These are phyloP conservation scores for Drosophila rufa DNA, from an alignment of 1,140 invertebrate genomes.

Conservation along the genomic window DNA sequence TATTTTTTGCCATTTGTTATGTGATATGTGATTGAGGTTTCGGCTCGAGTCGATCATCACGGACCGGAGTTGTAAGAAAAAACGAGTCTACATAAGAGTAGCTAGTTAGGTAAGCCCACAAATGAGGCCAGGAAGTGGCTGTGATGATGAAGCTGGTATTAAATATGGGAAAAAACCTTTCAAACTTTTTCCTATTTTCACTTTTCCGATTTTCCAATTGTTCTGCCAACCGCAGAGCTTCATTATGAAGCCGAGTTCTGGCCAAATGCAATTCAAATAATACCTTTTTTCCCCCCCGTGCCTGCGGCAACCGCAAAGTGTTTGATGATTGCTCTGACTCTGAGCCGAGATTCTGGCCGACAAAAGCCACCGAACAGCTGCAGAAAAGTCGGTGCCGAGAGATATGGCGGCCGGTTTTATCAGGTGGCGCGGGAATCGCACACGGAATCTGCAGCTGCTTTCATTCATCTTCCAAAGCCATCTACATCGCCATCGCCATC, in stretches of 20 bases:
- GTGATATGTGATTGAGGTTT: slow-evolving; percentile 42
- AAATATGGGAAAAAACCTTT: slow-evolving; percentile 15
- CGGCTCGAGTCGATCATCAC: slow-evolving; percentile 2
- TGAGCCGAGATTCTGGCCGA: slow-evolving; percentile 23
- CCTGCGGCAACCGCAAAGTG: slow-evolving; percentile 30
- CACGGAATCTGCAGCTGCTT: slow-evolving; percentile 39
- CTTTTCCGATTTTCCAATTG: slow-evolving; percentile 15
- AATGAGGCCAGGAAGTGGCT: slow-evolving; percentile 31
- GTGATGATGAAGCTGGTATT: background rate
- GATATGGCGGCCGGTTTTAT: slow-evolving; percentile 40
- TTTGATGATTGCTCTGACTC: slow-evolving; percentile 44
- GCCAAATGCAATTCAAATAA: slow-evolving; percentile 43
- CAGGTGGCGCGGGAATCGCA: slow-evolving; percentile 35
- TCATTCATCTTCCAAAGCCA: slow-evolving; percentile 41
- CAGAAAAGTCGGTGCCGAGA: slow-evolving; percentile 18
- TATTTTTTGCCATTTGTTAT: slow-evolving; percentile 38
- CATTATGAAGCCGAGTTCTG: slow-evolving; percentile 28
- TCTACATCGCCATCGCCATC: slow-evolving; percentile 4
- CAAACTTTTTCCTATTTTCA: slow-evolving; percentile 35
- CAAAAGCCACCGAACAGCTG: slow-evolving; percentile 37
- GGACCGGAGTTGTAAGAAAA: slow-evolving; percentile 12
- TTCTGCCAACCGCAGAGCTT: slow-evolving; percentile 8
- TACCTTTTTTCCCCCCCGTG: background rate
- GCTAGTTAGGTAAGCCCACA: slow-evolving; percentile 21
- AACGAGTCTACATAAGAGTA: background rate